Percentiles rank a stretch among this genome's conserved stretches.
phyloP scores from a whole-genome alignment of 2,113 vertebrate genomes.

The Fregetta grallaria region DNA sequence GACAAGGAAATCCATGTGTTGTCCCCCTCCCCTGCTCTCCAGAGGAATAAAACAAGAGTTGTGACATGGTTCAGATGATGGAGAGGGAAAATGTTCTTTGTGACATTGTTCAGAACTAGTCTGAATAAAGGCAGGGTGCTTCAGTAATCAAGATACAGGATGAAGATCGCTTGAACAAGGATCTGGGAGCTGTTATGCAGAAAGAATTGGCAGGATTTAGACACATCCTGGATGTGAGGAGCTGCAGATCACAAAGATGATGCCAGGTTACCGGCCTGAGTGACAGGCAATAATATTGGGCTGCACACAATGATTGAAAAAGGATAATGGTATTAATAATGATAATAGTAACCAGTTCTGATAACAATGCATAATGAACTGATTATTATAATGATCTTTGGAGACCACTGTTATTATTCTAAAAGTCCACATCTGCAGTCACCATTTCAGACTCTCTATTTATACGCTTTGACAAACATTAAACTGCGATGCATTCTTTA shows the following conservation, averaged over 20 bases:
- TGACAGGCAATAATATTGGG: neutral
- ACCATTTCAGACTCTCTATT: neutral
- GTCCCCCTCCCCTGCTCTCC: neutral
- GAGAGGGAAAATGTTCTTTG: neutral
- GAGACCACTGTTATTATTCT: neutral
- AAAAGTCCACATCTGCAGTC: neutral
- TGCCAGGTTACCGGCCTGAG: neutral
- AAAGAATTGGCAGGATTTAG: neutral
- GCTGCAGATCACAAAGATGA: neutral
- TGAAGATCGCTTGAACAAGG: neutral
- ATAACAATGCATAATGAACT: neutral
- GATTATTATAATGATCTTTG: neutral
- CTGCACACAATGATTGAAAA: neutral
- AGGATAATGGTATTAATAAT: neutral
- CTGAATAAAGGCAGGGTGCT: neutral
- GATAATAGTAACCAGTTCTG: neutral
- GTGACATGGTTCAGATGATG: neutral
- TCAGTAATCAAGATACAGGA: neutral
- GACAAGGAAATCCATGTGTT: accelerated
- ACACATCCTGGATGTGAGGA: neutral
- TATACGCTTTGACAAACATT: neutral
- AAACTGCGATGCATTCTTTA: neutral
- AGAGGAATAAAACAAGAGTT: neutral
- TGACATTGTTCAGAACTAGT: accelerated
- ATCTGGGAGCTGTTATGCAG: neutral